These are phyloP conservation scores for Xenopus laevis DNA, from an alignment of 2,113 vertebrate genomes.

Conservation along the genomic window DNA sequence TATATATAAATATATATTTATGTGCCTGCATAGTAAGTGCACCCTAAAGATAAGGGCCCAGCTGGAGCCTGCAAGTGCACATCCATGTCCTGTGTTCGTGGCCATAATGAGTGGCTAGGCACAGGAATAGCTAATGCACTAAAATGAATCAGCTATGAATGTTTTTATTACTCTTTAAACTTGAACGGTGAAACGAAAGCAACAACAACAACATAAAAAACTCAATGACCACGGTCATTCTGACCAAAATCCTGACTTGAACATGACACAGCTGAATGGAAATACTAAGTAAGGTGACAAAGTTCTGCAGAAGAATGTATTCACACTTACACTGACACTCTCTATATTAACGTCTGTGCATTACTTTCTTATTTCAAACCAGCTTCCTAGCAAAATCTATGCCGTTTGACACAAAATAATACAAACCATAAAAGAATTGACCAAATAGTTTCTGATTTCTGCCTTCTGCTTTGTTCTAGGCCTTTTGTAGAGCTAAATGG, in stretches of 20 bases:
- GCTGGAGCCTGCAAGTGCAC: background rate
- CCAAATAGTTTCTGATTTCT: conserved; percentile 25
- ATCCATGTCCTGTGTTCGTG: background rate
- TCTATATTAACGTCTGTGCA: conserved; percentile 12
- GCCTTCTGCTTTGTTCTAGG: conserved; percentile 49
- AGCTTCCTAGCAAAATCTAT: conserved; percentile 22
- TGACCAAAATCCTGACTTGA: conserved; percentile 23
- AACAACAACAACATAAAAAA: background rate
- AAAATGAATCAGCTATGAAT: conserved; percentile 60
- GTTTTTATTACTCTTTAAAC: conserved; percentile 62
- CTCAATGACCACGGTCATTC: conserved; percentile 8
- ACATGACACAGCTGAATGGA: conserved; percentile 38
- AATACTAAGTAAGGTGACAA: conserved; percentile 9
- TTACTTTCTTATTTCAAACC: conserved; percentile 6
- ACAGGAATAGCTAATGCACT: conserved; percentile 52
- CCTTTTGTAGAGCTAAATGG: conserved; percentile 53
- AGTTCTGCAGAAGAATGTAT: conserved; percentile 25
- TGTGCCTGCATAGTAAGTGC: conserved; percentile 17
- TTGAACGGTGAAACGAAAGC: conserved; percentile 60
- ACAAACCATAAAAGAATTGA: conserved; percentile 12
- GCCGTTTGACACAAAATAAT: background rate
- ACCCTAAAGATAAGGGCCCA: background rate
- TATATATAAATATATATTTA: background rate
- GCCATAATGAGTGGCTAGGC: conserved; percentile 14
- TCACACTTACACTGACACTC: conserved; percentile 1